Evolutionary conservation across 1,140 invertebrate species (phyloP).

Genomic region (Dinoponera quadriceps): DNA sequence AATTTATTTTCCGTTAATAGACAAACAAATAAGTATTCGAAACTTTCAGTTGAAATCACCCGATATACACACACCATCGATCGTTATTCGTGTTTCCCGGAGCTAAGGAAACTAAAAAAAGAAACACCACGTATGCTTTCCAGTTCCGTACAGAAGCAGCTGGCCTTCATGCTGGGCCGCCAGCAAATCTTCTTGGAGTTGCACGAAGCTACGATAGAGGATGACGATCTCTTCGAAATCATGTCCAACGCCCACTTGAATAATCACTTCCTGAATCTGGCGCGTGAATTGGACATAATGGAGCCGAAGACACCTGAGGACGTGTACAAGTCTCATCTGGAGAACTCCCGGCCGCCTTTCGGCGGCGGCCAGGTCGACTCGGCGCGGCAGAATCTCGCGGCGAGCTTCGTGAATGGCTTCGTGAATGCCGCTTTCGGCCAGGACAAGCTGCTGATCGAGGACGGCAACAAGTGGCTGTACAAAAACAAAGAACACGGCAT

Average conservation of each 20-base stretch:
- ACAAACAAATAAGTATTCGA: too few relatives aligned
- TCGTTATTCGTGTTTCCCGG: background rate
- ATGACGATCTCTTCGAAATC: constrained; percentile 97
- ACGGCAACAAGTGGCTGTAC: constrained; percentile 99
- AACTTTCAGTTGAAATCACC: background rate
- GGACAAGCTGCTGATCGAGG: constrained; percentile 98
- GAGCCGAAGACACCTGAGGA: constrained; percentile 99
- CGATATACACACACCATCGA: background rate
- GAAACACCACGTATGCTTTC: constrained; percentile 62
- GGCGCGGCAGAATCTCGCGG: constrained; percentile 97
- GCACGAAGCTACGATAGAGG: constrained; percentile 89
- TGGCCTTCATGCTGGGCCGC: constrained; percentile 98
- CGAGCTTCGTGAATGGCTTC: constrained; percentile 99
- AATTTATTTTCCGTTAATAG: too few relatives aligned
- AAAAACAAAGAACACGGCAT: constrained; percentile 99
- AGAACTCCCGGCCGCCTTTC: constrained; percentile 94
- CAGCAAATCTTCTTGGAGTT: constrained; percentile 97
- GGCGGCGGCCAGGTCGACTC: constrained; percentile 96
- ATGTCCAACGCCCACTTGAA: constrained; percentile 99
- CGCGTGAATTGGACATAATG: constrained; percentile 99
- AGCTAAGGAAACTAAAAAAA: background rate
- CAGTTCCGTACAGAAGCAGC: constrained; percentile 96
- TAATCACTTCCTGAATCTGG: constrained; percentile 97
- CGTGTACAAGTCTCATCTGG: constrained; percentile 99
- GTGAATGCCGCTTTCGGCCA: constrained; percentile 99